Conservation (phyloP, 1,140 invertebrate genomes). For the Drosophila rhopaloa region DNA sequence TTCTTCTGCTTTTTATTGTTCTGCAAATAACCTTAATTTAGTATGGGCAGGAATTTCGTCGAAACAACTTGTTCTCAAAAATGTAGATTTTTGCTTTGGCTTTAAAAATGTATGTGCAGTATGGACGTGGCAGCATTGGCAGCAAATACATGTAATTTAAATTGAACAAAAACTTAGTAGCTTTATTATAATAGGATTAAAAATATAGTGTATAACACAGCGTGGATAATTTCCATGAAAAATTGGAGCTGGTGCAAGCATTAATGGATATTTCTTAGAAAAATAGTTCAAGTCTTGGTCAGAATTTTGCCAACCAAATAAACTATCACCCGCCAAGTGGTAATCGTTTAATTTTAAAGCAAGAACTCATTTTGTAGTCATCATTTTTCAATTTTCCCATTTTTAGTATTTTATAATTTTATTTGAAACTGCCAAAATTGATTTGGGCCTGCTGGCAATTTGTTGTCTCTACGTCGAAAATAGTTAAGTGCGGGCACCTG, state of each 20-base stretch:
- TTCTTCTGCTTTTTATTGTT: too few relatives aligned
- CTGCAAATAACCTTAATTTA: too few relatives aligned
- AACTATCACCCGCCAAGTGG: conserved; percentile 21
- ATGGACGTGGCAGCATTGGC: conserved; percentile 13
- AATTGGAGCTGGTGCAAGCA: too few relatives aligned
- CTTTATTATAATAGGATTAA: conserved; percentile 1
- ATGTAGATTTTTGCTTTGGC: conserved; percentile 1
- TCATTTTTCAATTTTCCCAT: not conserved
- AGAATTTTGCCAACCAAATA: too few relatives aligned
- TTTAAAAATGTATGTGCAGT: not conserved
- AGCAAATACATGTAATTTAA: conserved; percentile 59
- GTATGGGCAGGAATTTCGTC: not conserved
- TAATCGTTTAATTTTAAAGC: conserved; percentile 28
- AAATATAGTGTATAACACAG: too few relatives aligned
- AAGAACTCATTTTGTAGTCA: conserved; percentile 3
- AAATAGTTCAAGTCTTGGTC: too few relatives aligned
- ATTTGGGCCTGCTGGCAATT: conserved; percentile 1
- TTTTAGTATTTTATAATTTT: not conserved
- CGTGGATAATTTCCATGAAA: too few relatives aligned
- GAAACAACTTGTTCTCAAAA: too few relatives aligned
- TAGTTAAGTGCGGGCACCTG: conserved; percentile 7
- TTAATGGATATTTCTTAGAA: too few relatives aligned
- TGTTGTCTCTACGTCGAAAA: not conserved
- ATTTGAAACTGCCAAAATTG: conserved; percentile 3
- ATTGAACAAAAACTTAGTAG: conserved; percentile 47